phyloP scores from a whole-genome alignment of 1,140 invertebrate species.

The Lepidurus couesii region DNA sequence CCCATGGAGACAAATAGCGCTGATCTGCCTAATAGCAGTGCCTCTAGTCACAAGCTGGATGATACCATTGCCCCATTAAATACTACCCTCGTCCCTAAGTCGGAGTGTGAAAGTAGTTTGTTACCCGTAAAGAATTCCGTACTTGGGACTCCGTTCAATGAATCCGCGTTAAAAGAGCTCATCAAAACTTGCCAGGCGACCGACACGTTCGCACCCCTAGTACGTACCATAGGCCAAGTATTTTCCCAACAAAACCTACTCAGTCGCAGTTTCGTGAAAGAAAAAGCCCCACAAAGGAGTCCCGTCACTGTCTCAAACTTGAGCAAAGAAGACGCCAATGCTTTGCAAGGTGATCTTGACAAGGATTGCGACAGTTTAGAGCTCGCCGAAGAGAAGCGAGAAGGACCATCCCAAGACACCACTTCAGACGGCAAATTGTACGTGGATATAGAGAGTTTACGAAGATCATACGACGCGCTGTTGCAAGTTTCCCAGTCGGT shows the following conservation, averaged over 20 bases:
- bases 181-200: constrained; percentile 58
- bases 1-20: background rate
- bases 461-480: constrained; percentile 58
- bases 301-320: constrained; percentile 39
- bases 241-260: constrained; percentile 64
- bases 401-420: background rate
- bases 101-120: background rate
- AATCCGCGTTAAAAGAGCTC: constrained; percentile 57
- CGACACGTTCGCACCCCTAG: constrained; percentile 58
- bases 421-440: constrained; percentile 31
- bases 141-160: constrained; percentile 50
- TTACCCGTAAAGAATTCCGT: background rate
- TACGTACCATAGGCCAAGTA: constrained; percentile 62
- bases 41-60: constrained; percentile 27
- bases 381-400: constrained; percentile 19
- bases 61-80: constrained; percentile 14
- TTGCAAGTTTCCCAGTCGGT: constrained; percentile 49
- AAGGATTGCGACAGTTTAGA: constrained; percentile 70
- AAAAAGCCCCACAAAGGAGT: constrained; percentile 41
- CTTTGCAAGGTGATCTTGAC: constrained; percentile 69
- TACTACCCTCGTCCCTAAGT: background rate
- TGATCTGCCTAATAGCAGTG: constrained; percentile 5
- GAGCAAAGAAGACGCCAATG: constrained; percentile 61
- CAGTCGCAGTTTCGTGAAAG: constrained; percentile 58
- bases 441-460: constrained; percentile 51